Conservation (phyloP, 2,113 vertebrate species). For the Pseudopodoces humilis region DNA sequence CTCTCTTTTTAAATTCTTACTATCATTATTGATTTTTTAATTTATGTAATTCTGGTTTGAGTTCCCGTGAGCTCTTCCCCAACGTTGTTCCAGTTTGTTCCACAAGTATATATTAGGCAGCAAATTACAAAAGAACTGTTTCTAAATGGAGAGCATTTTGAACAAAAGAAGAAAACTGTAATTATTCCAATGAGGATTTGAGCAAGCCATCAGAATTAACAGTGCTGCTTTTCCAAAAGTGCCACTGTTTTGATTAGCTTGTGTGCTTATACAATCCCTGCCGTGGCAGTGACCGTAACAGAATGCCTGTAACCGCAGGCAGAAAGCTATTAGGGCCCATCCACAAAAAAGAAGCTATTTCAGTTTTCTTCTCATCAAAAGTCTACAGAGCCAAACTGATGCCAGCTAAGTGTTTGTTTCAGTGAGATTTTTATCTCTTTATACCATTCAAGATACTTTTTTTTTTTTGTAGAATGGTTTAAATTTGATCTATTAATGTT, state of each 20-base stretch:
- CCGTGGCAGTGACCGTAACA: background rate
- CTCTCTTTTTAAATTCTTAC: background rate
- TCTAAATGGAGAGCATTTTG: slow-evolving; percentile 29
- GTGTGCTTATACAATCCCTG: background rate
- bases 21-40: background rate
- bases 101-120: background rate
- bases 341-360: slow-evolving; percentile 19
- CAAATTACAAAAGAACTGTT: slow-evolving; percentile 36
- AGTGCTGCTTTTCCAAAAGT: slow-evolving; percentile 29
- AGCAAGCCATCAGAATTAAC: slow-evolving; percentile 43
- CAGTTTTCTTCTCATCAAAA: background rate
- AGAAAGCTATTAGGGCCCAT: slow-evolving; percentile 25
- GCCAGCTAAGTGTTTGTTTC: background rate
- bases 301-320: background rate
- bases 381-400: background rate
- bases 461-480: background rate
- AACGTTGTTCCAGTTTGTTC: background rate
- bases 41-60: background rate
- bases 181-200: slow-evolving; percentile 49
- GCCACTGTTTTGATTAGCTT: slow-evolving; percentile 39
- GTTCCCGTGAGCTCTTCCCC: background rate
- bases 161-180: slow-evolving; percentile 41
- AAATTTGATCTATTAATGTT: background rate
- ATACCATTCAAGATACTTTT: background rate
- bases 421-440: background rate